phyloP scores from a whole-genome alignment of 1,140 invertebrate species.

The Zophobas atratus region DNA sequence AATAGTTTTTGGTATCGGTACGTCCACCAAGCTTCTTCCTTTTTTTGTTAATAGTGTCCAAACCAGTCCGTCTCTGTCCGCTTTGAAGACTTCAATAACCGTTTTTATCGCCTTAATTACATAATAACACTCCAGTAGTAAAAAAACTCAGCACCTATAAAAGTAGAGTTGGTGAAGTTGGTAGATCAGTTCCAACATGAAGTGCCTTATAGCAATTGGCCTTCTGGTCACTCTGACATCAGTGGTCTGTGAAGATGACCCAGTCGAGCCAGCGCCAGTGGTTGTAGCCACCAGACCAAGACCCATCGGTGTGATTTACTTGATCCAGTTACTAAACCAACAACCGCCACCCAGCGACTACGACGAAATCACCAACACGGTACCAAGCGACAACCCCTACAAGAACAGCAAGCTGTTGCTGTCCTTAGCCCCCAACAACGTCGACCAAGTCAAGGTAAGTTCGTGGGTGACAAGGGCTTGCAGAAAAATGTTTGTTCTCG shows the following conservation, averaged over 20 bases:
- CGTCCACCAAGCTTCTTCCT: not conserved
- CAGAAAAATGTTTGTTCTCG: not conserved
- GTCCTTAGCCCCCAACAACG: not conserved
- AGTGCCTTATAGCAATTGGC: slow-evolving; percentile 17
- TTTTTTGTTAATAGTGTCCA: not conserved
- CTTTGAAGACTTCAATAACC: slow-evolving; percentile 26
- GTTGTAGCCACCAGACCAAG: not conserved
- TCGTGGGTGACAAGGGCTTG: no score
- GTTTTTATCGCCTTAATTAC: slow-evolving; percentile 19
- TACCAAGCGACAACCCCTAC: slow-evolving; percentile 6
- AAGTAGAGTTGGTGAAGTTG: not conserved
- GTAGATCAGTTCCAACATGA: slow-evolving; percentile 10
- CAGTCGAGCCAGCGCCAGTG: not conserved
- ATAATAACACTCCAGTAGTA: slow-evolving; percentile 17
- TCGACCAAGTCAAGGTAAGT: not conserved
- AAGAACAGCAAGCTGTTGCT: slow-evolving; percentile 7
- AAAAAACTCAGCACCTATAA: slow-evolving; percentile 1
- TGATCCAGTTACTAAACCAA: slow-evolving; percentile 18
- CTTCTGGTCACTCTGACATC: slow-evolving; percentile 9
- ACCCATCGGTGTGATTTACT: slow-evolving; percentile 22
- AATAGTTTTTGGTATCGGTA: not conserved
- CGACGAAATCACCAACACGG: not conserved
- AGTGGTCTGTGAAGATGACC: slow-evolving; percentile 3
- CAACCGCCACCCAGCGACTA: not conserved
- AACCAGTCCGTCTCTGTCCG: slow-evolving; percentile 14